Base-by-base conservation (phyloP, 2,797 vertebrate genomes). In the Iguana delicatissima region DNA sequence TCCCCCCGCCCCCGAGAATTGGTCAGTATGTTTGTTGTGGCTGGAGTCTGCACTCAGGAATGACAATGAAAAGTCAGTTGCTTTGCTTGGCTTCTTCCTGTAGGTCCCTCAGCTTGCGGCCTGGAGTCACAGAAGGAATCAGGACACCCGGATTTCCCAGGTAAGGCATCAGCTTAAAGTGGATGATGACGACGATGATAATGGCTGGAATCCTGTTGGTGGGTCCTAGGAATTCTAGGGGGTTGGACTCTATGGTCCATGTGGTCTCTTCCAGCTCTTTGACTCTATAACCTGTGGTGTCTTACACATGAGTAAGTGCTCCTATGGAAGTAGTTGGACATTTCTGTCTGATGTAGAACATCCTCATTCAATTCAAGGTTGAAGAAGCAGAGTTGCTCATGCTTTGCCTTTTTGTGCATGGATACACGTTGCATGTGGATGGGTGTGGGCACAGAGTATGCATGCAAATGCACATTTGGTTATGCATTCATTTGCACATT, bases 61-160 rank as follows among this genome's bases (percentile, higher is more conserved):
- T 1, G 6, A 20, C 12, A 0, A 26, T n/a, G 3, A 6, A 1
- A 35, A 88, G 3, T 88, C 8, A 92, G 91, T 72, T 16, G 26
- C 29, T 59, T 95, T 42, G 93, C 26, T 82, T 94, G 64, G 85
- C 2, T 81, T 93, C 42, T 69, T 59, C 24, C 29, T n/a, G 64
- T 52, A 96, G 96, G 95, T 96, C 90, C 94, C 0, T 13, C 46
- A 2, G 73, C 32, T 1, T 85, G 22, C 92, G 94, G 88, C 80
- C 94, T 93, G 0, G 87, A 90, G 74, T 94, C 87, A 83, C 59
- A 91, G 86, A 92, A 95, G 72, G 90, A 92, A 4, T 88, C 92
- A 77, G 91, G 90, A 88, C 95, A 95, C 83, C 91, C 89, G 90
- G 93, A 86, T 90, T 86, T 94, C 42, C 93, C 95, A 96, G 96